Base-by-base conservation (phyloP, 2,888 invertebrate genomes). In the Entomobrya proxima region DNA sequence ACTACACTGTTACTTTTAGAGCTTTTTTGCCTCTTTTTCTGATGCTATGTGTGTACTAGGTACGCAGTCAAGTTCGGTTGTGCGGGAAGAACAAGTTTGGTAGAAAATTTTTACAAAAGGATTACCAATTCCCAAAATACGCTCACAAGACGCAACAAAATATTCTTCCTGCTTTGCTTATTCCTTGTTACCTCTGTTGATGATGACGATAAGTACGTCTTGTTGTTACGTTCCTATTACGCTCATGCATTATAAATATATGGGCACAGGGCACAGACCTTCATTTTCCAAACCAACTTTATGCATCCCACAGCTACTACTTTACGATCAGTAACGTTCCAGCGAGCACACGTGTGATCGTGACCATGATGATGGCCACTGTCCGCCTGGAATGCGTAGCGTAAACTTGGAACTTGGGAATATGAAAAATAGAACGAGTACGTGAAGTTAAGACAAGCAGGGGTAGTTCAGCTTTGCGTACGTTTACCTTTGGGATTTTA, bases 331-430 rank as follows among this genome's bases (percentile, higher is more conserved):
- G n/a, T n/a, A n/a, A 52, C 4, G 24, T 21, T 52, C 18, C 7
- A 52, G 4, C 24, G 52, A 2, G 15, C 18, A 52, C 52, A 52
- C 52, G 52, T 21, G 52, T 52, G 52, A 52, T 52, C 52, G 21
- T 52, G 52, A 21, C 52, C 52, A 21, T 52, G 52, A 52, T 52
- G n/a, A 47, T 47, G 47, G 52, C 52, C 52, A 52, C n/a, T 52
- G 52, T 21, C 11, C 13, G 47, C 2, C 15, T 13, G 13, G 11
- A 3, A 11, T 47, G 47, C 47, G 47, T 47, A 47, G 47, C 47
- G 47, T 47, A 47, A 47, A 47, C 52, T 4, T 52, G 18, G 21
- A 52, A 52, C 21, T 15, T 52, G 52, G 24, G 52, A 52, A 52
- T 52, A 52, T 21, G 52, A 52, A 52, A 52, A 52, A 52, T 18